phyloP scores from a whole-genome alignment of 2,113 vertebrate species.

The Pipra filicauda region DNA sequence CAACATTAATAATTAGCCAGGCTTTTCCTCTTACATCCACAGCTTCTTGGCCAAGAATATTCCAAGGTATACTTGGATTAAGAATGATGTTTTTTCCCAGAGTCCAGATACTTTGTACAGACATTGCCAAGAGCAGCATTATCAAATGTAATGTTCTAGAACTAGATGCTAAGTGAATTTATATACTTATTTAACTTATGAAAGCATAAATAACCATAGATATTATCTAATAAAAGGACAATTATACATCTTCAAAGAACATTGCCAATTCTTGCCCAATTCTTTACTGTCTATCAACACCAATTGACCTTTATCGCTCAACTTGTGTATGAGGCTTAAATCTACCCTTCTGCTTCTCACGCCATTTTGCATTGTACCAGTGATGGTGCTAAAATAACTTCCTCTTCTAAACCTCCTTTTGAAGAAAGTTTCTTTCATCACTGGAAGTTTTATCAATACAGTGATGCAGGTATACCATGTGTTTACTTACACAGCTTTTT shows the following conservation, averaged over 20 bases:
- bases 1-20: not conserved
- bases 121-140: not conserved
- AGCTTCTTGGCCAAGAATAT: not conserved
- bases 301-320: not conserved
- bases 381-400: not conserved
- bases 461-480: accelerated
- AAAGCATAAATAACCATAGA: not conserved
- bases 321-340: not conserved
- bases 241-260: not conserved
- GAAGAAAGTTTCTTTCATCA: not conserved
- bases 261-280: not conserved
- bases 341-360: not conserved
- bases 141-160: not conserved
- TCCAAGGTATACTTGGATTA: not conserved
- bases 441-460: not conserved
- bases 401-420: not conserved
- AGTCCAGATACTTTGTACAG: not conserved
- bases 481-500: not conserved
- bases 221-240: not conserved
- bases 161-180: constrained; percentile 2
- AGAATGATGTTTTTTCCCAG: not conserved
- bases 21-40: not conserved
- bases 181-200: not conserved
- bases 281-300: not conserved
- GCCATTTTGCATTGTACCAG: not conserved